phyloP scores from a whole-genome alignment of 1,140 invertebrate species.

The Saccostrea cuccullata region DNA sequence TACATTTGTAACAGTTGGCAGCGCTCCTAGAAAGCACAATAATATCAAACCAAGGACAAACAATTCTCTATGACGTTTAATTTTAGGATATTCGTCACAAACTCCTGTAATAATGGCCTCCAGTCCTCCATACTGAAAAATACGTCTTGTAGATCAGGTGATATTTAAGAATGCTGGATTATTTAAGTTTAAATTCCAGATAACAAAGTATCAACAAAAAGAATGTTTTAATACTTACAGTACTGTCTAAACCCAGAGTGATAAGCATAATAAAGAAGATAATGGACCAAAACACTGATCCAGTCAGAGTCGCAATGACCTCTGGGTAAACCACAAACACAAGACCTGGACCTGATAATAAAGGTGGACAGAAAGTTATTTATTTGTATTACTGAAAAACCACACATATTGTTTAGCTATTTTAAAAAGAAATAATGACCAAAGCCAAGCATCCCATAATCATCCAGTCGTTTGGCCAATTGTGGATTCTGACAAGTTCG shows the following conservation, averaged over 20 bases:
- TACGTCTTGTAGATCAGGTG: neutral
- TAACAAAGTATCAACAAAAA: neutral
- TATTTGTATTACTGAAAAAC: no score
- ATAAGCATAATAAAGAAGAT: conserved; percentile 99
- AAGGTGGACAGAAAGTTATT: no score
- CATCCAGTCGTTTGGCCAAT: no score
- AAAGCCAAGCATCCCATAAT: no score
- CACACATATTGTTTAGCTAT: no score
- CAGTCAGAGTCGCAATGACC: conserved; percentile 93
- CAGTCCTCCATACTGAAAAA: conserved; percentile 84
- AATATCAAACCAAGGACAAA: conserved; percentile 84
- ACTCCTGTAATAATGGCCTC: conserved; percentile 87
- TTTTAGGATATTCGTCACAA: conserved; percentile 84
- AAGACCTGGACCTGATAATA: conserved; percentile 88
- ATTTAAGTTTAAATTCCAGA: no score
- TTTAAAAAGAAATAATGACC: no score
- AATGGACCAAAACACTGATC: conserved; percentile 95
- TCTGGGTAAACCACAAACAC: conserved; percentile 98
- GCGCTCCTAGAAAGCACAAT: conserved; percentile 91
- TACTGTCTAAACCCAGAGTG: conserved; percentile 87
- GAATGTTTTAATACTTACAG: conserved; percentile 70
- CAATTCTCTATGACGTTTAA: conserved; percentile 84
- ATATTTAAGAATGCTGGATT: neutral
- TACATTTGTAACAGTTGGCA: conserved; percentile 95
- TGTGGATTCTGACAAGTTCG: no score